A percentile compares a stretch with the other conserved stretches of the same genome.
Conservation (phyloP, 2,888 invertebrate species). For the Agrochola litura region DNA sequence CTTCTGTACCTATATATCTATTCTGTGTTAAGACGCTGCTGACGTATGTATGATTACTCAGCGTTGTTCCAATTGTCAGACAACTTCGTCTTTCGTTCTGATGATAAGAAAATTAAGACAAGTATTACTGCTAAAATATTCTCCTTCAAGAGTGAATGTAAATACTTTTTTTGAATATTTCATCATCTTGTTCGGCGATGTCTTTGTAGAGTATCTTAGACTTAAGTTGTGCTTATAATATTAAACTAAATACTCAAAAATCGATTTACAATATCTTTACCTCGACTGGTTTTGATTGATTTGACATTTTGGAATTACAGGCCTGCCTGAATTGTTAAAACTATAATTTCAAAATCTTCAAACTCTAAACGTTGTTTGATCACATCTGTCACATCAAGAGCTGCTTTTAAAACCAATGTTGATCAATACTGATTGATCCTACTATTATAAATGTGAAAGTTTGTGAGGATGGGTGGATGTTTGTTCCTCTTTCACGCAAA, state of each 20-base stretch:
- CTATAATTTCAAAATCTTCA: neutral
- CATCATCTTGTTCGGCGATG: neutral
- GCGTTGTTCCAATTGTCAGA: conserved; percentile 55
- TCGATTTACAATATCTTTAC: neutral
- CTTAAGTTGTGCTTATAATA: neutral
- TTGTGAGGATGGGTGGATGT: no score
- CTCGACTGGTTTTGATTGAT: neutral
- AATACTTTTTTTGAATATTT: conserved; percentile 22
- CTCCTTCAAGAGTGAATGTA: conserved; percentile 22
- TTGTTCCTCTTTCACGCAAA: no score
- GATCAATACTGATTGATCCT: neutral
- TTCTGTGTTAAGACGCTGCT: conserved; percentile 23
- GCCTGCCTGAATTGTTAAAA: neutral
- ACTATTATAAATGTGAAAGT: no score
- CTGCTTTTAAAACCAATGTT: neutral
- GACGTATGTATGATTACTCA: conserved; percentile 60
- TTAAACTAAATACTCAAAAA: neutral
- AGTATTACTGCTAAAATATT: conserved; percentile 50
- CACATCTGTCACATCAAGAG: neutral
- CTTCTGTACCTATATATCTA: neutral
- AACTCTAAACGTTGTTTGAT: neutral
- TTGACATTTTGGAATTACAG: neutral
- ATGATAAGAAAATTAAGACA: conserved; percentile 58
- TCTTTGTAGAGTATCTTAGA: neutral
- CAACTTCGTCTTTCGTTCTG: conserved; percentile 57